Percentiles rank a stretch among this genome's conserved stretches.
Conservation (phyloP, 2,113 vertebrate species). For the Aegithalos caudatus region DNA sequence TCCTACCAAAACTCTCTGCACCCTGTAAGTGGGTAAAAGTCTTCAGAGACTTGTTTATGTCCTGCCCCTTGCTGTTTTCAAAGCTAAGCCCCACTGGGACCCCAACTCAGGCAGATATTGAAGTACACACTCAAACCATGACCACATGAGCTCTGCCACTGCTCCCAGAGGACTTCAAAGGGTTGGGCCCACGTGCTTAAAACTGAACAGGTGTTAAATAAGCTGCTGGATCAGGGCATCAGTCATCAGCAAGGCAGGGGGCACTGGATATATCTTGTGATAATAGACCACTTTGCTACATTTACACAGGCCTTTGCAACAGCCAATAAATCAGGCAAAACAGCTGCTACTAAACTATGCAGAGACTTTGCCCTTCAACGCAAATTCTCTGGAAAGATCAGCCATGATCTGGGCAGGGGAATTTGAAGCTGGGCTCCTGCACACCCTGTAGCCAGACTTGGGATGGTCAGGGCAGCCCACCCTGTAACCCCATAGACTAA, state of each 20-base stretch:
- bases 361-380: background rate
- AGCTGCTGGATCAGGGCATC: slow-evolving; percentile 49
- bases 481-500: background rate
- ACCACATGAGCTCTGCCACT: background rate
- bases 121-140: background rate
- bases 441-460: background rate
- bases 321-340: slow-evolving; percentile 64
- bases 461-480: background rate
- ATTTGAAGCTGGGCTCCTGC: background rate
- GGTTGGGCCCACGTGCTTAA: background rate
- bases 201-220: slow-evolving; percentile 55
- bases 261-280: slow-evolving; percentile 32
- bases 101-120: background rate
- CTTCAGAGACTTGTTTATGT: background rate
- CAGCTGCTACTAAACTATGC: slow-evolving; percentile 57
- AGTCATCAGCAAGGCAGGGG: slow-evolving; percentile 41
- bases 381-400: slow-evolving; percentile 11
- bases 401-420: background rate
- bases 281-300: slow-evolving; percentile 63
- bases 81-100: background rate
- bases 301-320: slow-evolving; percentile 58
- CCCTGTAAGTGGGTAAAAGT: background rate
- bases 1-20: background rate
- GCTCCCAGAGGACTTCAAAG: slow-evolving; percentile 55
- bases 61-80: background rate